Conservation (phyloP, 2,888 invertebrate species). For the Diaperis boleti region DNA sequence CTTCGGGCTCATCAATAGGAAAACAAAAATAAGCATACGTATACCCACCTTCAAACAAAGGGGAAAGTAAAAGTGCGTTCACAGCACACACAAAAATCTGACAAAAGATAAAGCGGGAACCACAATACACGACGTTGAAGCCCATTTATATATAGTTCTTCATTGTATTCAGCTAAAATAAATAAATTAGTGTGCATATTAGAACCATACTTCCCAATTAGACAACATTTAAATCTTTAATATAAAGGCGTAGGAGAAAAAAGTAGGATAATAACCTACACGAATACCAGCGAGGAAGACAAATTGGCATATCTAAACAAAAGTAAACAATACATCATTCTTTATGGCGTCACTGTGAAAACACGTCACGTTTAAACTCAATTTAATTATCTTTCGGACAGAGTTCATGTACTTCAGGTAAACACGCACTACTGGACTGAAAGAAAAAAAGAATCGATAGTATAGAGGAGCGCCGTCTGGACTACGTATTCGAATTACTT, state of each 20-base stretch:
- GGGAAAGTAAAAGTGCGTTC: conserved; percentile 44
- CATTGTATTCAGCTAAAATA: conserved; percentile 31
- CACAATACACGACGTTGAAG: conserved; percentile 15
- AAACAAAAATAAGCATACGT: no score
- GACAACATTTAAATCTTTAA: background rate
- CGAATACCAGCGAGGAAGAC: background rate
- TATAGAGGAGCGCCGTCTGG: conserved; percentile 32
- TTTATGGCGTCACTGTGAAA: background rate
- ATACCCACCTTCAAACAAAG: conserved; percentile 39
- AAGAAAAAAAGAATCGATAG: conserved; percentile 26
- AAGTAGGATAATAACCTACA: conserved; percentile 11
- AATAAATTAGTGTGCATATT: conserved; percentile 21
- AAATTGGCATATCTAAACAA: conserved; percentile 10
- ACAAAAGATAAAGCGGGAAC: conserved; percentile 22
- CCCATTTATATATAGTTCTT: conserved; percentile 30
- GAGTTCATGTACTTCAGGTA: conserved; percentile 27
- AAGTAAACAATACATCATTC: background rate
- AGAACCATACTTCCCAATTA: conserved; percentile 11
- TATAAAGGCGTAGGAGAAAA: conserved; percentile 7
- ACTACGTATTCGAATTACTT: conserved; percentile 20
- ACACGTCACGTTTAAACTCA: conserved; percentile 14
- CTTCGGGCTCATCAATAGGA: background rate
- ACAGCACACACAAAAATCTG: conserved; percentile 27
- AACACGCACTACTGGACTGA: conserved; percentile 28
- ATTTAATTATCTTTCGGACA: conserved; percentile 16